Percentiles rank a stretch among this genome's conserved stretches.
Conservation (phyloP, 2,888 invertebrate species). For the Agriopis aurantiaria region DNA sequence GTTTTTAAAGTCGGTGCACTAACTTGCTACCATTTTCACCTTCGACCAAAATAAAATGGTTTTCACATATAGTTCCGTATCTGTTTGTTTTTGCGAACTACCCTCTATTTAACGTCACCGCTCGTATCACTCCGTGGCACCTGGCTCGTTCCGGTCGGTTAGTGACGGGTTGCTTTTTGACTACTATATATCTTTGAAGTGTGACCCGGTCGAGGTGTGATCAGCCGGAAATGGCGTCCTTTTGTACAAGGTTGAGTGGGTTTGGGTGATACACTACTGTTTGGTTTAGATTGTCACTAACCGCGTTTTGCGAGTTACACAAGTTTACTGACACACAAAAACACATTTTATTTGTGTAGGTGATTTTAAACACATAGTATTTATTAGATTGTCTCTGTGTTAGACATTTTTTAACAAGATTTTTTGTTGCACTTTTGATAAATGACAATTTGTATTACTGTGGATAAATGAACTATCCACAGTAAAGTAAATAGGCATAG, state of each 20-base stretch:
- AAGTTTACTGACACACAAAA: no score
- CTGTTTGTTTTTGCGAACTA: constrained; percentile 1
- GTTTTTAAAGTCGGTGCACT: neutral
- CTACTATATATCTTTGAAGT: constrained; percentile 18
- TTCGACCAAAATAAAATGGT: no score
- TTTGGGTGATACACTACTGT: neutral
- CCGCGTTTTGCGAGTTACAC: no score
- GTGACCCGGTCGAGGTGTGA: constrained; percentile 14
- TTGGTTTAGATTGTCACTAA: neutral
- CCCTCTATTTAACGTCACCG: neutral
- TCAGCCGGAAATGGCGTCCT: constrained; percentile 13
- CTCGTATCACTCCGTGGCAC: constrained; percentile 5
- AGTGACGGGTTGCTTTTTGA: constrained; percentile 13
- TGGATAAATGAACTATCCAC: no score
- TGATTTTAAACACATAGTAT: no score
- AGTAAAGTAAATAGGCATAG: no score
- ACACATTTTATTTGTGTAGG: no score
- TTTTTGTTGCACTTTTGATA: no score
- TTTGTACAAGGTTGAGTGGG: constrained; percentile 7
- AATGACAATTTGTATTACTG: no score
- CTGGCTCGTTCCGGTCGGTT: constrained; percentile 6
- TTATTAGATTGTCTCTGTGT: no score
- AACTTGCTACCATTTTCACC: neutral
- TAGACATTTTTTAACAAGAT: no score
- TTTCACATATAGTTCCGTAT: neutral